Base-by-base conservation (phyloP, 2,113 vertebrate species). In the Irena cyanogastra region DNA sequence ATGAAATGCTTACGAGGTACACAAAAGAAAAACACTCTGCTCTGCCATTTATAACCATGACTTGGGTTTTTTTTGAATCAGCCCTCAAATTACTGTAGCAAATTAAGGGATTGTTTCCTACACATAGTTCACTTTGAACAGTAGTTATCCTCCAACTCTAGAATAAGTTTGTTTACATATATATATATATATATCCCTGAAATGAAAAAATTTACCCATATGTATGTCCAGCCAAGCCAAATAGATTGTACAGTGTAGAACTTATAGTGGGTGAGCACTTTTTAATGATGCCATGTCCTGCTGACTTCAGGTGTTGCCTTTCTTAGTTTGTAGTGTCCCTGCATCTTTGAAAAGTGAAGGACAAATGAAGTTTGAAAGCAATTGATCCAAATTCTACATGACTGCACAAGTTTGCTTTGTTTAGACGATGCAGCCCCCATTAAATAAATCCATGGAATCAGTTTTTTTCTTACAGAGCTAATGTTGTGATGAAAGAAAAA, bases 221-320 rank as follows among this genome's bases (percentile, higher is more conserved):
- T 9, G 3, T 26, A 23, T 12, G 28, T 42, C 28, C 33, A 88
- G 23, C 19, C 31, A 57, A 37, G 41, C 13, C 30, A 52, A 41
- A 44, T 4, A 31, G 6, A 19, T 14, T 33, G 1, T 13, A 10
- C 9, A 18, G 16, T 24, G 31, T 31, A 31, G 64, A 76, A 64
- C 3, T 6, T 12, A 3, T 0, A 33, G 17, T 3, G 42, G 27
- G 12, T 52, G 28, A 68, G 30, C 20, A 9, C 2, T 66, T 66
- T 6, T 77, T 37, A 39, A 27, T 28, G 41, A 16, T 87, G 61
- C 9, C 8, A 1, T 20, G 18, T 33, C 9, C 41, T 79, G 3
- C 37, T 47, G 65, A n/a, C 5, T 37, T 70, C 5, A 26, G 23
- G 4, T 44, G 50, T 16, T 82, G 12, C 26, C 17, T 53, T 35